phyloP scores from a whole-genome alignment of 2,113 vertebrate species.

The Salvelinus fontinalis region DNA sequence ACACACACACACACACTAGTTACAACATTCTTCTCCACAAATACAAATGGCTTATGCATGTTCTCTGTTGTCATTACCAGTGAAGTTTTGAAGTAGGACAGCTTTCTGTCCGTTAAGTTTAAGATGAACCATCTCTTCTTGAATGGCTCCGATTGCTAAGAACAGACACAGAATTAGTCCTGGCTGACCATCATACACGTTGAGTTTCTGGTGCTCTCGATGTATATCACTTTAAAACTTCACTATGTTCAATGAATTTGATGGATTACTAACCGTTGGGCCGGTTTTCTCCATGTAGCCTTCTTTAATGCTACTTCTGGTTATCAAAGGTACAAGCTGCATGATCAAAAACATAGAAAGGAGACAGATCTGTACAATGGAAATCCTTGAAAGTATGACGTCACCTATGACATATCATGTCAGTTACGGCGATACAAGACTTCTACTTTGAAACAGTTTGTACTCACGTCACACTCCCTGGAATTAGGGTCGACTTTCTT shows the following conservation, averaged over 20 bases:
- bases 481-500: conserved; percentile 79
- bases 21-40: neutral
- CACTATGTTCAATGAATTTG: neutral
- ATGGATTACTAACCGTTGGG: conserved; percentile 80
- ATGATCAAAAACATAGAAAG: conserved; percentile 35
- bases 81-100: conserved; percentile 89
- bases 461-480: conserved; percentile 80
- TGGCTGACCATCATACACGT: neutral
- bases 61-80: conserved; percentile 76
- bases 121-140: conserved; percentile 91
- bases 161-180: neutral
- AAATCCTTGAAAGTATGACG: neutral
- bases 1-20: neutral
- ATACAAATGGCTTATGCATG: neutral
- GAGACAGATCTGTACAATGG: neutral
- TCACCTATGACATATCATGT: conserved; percentile 4
- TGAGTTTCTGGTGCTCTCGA: neutral
- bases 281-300: conserved; percentile 97
- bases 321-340: conserved; percentile 85
- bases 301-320: conserved; percentile 82
- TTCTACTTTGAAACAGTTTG: neutral
- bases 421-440: neutral
- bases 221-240: neutral
- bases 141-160: conserved; percentile 88
- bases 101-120: conserved; percentile 82